Evolutionary conservation across 2,888 invertebrate species (phyloP).

Genomic region (Helicoverpa assulta): DNA sequence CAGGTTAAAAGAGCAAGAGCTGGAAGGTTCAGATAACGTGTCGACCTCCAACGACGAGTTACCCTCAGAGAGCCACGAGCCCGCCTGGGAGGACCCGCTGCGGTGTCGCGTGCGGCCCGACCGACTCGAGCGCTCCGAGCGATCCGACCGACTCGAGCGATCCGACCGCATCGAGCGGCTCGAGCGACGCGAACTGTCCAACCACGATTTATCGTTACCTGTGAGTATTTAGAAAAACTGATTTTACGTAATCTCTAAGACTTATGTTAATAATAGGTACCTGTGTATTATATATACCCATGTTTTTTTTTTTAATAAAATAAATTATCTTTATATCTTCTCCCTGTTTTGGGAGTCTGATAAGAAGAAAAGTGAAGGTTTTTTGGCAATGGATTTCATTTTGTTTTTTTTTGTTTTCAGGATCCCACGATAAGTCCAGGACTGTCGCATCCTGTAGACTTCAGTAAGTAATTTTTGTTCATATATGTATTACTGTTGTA

Average conservation of each 20-base stretch:
- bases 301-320: too few species aligned
- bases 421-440: constrained; percentile 75
- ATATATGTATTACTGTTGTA: too few species aligned
- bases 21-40: constrained; percentile 87
- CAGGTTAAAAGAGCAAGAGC: constrained; percentile 82
- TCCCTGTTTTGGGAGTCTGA: neutral
- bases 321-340: too few species aligned
- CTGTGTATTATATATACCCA: too few species aligned
- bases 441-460: constrained; percentile 85
- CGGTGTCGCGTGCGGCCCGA: constrained; percentile 40
- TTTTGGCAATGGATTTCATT: neutral
- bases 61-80: constrained; percentile 71
- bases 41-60: constrained; percentile 89
- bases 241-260: too few species aligned
- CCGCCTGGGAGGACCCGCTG: constrained; percentile 78
- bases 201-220: constrained; percentile 17
- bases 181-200: constrained; percentile 12
- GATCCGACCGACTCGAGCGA: constrained; percentile 8
- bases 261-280: too few species aligned
- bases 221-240: constrained; percentile 7
- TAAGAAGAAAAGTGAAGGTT: neutral
- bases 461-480: constrained; percentile 79
- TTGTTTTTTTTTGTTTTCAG: constrained; percentile 68
- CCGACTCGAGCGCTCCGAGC: constrained; percentile 38
- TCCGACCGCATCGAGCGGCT: constrained; percentile 3